phyloP scores from a whole-genome alignment of 2,113 vertebrate genomes.

The Larimichthys crocea region DNA sequence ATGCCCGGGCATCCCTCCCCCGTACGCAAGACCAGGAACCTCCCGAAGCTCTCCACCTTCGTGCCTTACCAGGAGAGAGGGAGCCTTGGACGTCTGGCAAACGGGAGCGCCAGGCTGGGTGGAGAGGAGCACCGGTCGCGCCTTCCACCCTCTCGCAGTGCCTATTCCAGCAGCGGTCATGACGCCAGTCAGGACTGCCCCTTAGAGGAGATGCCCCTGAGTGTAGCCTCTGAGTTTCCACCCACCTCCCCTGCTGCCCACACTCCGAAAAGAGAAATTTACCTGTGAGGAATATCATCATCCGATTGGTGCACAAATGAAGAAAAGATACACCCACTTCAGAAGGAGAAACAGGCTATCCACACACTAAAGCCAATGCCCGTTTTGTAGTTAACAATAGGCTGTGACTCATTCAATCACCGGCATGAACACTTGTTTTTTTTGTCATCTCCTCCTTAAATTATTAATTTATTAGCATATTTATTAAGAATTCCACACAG shows the following conservation, averaged over 20 bases:
- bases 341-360: conserved; percentile 67
- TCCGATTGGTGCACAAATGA: conserved; percentile 65
- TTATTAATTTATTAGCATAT: conserved; percentile 83
- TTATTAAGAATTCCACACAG: conserved; percentile 77
- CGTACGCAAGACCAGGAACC: conserved; percentile 94
- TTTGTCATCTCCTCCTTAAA: conserved; percentile 79
- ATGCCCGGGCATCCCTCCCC: conserved; percentile 98
- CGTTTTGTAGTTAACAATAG: conserved; percentile 69
- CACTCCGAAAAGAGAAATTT: conserved; percentile 97
- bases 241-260: conserved; percentile 91
- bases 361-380: conserved; percentile 68
- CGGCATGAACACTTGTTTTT: conserved; percentile 71
- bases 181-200: conserved; percentile 95
- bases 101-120: conserved; percentile 94
- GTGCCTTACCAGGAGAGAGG: conserved; percentile 99
- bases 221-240: conserved; percentile 95
- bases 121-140: conserved; percentile 91
- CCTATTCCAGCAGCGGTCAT: conserved; percentile 97
- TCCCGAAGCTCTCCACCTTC: conserved; percentile 99
- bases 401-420: conserved; percentile 71
- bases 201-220: conserved; percentile 98
- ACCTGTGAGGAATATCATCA: conserved; percentile 90
- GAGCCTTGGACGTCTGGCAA: conserved; percentile 96
- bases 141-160: conserved; percentile 98
- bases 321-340: conserved; percentile 64